These are phyloP conservation scores for Loriculus beryllinus DNA, from an alignment of 2,797 vertebrate species.

Conservation along the genomic window DNA sequence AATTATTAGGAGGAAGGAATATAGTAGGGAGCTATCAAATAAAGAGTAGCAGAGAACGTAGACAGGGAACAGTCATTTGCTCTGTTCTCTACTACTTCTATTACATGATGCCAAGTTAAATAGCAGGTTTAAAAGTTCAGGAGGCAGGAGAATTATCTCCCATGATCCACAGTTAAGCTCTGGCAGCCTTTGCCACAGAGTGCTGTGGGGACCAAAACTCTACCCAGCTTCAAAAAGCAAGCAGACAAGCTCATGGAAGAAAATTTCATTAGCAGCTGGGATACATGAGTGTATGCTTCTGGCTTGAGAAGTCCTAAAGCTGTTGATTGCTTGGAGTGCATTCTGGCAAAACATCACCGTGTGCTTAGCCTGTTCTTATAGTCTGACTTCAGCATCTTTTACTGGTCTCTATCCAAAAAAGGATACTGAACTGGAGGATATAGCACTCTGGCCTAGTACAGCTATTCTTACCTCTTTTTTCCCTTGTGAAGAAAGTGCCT, in stretches of 20 bases:
- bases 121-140: not conserved
- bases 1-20: not conserved
- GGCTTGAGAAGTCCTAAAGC: not conserved
- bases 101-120: not conserved
- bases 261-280: not conserved
- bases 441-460: not conserved
- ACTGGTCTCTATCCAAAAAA: not conserved
- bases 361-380: not conserved
- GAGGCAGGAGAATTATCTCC: not conserved
- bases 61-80: not conserved
- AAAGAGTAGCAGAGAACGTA: not conserved
- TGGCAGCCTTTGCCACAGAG: not conserved
- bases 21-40: not conserved
- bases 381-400: not conserved
- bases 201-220: rapidly evolving
- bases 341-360: not conserved
- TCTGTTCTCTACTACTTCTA: not conserved
- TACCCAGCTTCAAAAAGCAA: not conserved
- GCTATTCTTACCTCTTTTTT: not conserved
- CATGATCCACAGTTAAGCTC: not conserved
- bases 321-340: not conserved
- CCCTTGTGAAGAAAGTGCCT: not conserved
- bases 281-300: not conserved
- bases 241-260: not conserved
- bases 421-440: not conserved